A percentile compares a stretch with the other conserved stretches of the same genome.
phyloP scores from a whole-genome alignment of 2,888 invertebrate species.

The Nineta flava region DNA sequence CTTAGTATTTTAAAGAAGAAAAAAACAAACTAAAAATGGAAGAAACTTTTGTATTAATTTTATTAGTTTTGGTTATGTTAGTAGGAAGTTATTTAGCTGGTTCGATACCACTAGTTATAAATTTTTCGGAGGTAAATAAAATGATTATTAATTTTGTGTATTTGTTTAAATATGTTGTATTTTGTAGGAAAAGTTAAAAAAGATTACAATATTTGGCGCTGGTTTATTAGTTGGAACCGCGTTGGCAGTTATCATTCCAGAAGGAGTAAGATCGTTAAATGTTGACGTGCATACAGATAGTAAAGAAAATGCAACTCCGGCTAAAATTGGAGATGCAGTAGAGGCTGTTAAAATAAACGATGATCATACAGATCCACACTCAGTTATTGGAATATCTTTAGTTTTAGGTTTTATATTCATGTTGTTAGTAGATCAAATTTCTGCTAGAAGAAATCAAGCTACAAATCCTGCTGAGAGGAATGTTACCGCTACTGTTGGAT shows the following conservation, averaged over 20 bases:
- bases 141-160: too few relatives aligned
- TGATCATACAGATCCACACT: conserved; percentile 42
- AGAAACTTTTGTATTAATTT: conserved; percentile 64
- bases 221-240: conserved; percentile 96
- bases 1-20: neutral
- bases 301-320: conserved; percentile 22
- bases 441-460: conserved; percentile 39
- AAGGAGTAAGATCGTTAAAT: conserved; percentile 78
- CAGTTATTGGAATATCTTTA: conserved; percentile 79
- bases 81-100: conserved; percentile 92
- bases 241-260: conserved; percentile 93
- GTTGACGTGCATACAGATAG: conserved; percentile 22
- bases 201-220: conserved; percentile 90
- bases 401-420: conserved; percentile 95
- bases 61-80: conserved; percentile 83
- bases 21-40: conserved; percentile 43
- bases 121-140: conserved; percentile 74
- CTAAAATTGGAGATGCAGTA: conserved; percentile 18
- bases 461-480: conserved; percentile 49
- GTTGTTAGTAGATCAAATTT: conserved; percentile 82
- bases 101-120: conserved; percentile 84
- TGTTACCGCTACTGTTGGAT: conserved; percentile 87
- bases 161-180: too few relatives aligned
- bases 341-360: conserved; percentile 26
- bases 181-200: conserved; percentile 77